Evolutionary conservation across 2,113 vertebrate species (phyloP), one percentile per base, ranked within the genome.

Genomic region (Vimba vimba): DNA sequence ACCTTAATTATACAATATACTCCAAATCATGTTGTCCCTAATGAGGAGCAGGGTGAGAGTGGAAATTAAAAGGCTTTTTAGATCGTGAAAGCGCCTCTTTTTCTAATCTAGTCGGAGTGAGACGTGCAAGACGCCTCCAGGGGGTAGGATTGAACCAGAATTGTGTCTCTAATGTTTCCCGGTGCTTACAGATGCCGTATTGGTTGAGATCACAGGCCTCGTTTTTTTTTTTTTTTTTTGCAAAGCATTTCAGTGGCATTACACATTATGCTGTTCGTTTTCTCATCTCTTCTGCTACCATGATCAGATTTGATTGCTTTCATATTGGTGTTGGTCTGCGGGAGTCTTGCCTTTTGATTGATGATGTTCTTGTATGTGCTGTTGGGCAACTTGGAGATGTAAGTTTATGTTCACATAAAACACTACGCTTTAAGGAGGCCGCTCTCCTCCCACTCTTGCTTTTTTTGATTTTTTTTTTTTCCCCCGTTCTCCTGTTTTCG

Each of bases 1-100:
- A 86, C 89, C 86, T 93, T 92, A 87, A 92, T 93, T 91, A 93
- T 87, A 87, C 84, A 27, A 89, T 90, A 90, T 85, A 92, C 92
- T 91, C 91, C 89, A 92, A 91, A 89, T 89, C 87, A 91, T 91
- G 89, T 87, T 86, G 90, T 90, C 91, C 90, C 90, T 91, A 86
- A 89, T 90, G 90, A 89, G 88, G 85, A 88, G 89, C 84, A 86
- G 80, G 86, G 66, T 75, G 79, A 84, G 43, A 87, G 81, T 86
- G 88, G 84, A 90, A 90, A 90, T 89, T 71, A 83, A 88, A 89
- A 87, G 59, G 83, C 39, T 75, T 76, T 79, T 71, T 69, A 86
- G 86, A 78, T 84, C 55, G 78, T 71, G 76, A 86, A 82, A 74
- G 50, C 25, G 52, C 43, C 62, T 77, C 64, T 73, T 45, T 55